Evolutionary conservation across 2,797 vertebrate genomes (phyloP).

Genomic region (Darevskia mixta): DNA sequence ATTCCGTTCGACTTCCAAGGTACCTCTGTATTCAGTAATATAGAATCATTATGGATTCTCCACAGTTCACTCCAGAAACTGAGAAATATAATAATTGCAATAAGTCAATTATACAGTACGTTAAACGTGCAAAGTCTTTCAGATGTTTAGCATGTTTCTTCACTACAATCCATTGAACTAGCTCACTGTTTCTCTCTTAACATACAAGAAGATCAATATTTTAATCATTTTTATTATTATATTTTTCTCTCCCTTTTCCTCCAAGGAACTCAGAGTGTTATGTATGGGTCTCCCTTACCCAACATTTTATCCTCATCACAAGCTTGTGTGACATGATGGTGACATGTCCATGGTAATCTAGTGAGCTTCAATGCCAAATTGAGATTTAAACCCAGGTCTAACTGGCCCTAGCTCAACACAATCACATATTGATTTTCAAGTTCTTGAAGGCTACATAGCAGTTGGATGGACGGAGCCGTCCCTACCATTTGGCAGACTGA

Average conservation of each 20-base stretch:
- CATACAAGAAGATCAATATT: background rate
- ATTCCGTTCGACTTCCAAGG: too few species aligned
- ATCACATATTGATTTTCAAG: background rate
- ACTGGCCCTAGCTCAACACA: background rate
- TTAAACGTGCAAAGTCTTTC: background rate
- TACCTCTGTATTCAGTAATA: background rate
- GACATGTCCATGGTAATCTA: background rate
- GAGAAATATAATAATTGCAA: background rate
- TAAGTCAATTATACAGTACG: background rate
- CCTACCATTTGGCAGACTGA: too few species aligned
- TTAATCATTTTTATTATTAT: background rate
- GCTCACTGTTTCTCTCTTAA: background rate
- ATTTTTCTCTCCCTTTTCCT: background rate
- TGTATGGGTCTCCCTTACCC: background rate
- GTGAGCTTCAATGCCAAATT: background rate
- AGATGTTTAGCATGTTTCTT: background rate
- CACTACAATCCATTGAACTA: background rate
- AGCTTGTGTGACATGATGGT: background rate
- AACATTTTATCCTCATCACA: background rate
- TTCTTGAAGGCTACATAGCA: background rate
- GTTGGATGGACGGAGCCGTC: background rate
- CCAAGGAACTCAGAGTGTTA: background rate
- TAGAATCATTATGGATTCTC: background rate
- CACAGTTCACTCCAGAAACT: background rate
- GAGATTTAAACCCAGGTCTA: background rate